Base-by-base conservation (phyloP, 2,113 vertebrate species). In the Osmerus eperlanus region DNA sequence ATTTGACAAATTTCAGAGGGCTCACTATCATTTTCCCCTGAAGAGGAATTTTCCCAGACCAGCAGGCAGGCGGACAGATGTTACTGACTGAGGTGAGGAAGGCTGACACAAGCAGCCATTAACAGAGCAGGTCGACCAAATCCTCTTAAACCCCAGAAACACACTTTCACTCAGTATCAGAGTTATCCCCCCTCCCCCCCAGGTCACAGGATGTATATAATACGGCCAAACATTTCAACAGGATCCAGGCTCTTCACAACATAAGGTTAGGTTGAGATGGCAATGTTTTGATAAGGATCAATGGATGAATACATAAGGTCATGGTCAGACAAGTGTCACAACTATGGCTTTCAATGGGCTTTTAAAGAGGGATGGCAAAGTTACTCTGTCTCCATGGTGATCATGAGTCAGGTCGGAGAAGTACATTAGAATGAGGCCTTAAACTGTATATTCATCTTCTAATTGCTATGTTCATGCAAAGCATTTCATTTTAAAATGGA, bases 111-210 rank as follows among this genome's bases (percentile, higher is more conserved):
- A 61, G 32, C 73, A 60, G 75, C 63, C 63, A 73, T 56, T 29
- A 68, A 75, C 21, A 28, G 76, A 55, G 21, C 62, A 52, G 54
- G 75, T 70, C 71, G 23, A 29, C 25, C 64, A 82, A 86, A 84
- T 86, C 83, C 81, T 85, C 82, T 87, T 84, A 83, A 29, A 74
- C n/a, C 3, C 21, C 58, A 52, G 68, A 53, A 85, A 23, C 70
- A 70, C 25, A 62, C 60, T 77, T 47, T 71, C 66, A 65, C 68
- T 69, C 53, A 58, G 60, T 56, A 32, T 59, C 69, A 41, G 71
- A 18, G 53, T 36, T 9, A 65, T 75, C 76, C 76, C 73, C 69
- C 70, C 72, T 47, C 51, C 70, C 80, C 67, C 70, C 71, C 77
- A 28, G 25, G 25, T 28, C 25, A 53, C 68, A 72, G 29, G 36